Evolutionary conservation across 1,140 invertebrate genomes (phyloP), one percentile per base, ranked within the genome.

Genomic region (Zaprionus ornatus): DNA sequence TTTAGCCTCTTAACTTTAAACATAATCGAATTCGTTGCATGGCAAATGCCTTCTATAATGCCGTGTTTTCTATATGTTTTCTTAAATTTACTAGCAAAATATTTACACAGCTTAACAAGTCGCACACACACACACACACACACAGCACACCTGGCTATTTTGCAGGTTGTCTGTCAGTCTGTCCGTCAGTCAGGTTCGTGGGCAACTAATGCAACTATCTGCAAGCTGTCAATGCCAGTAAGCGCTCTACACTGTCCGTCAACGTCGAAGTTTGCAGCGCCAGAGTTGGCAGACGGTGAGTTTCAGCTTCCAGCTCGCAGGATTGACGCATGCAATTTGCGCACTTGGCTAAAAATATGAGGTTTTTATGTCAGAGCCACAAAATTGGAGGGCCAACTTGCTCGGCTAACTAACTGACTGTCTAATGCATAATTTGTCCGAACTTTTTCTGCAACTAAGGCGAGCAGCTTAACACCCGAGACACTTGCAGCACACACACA

Each of bases 401-500:
- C 61, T 54, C 57, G 56, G 63, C 78, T 73, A 86, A 82, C 84
- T 78, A 88, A 87, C 83, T 79, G 69, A 81, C 78, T 65, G 74
- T 90, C 84, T 88, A 88, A 88, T 88, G 84, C 85, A 88, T 85
- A 88, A 88, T 88, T 88, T 88, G 85, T 88, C 80, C 71, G 75
- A 87, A 87, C 84, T 87, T 87, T 88, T 72, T 56, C 45, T 63
- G 82, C 23, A 40, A 74, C 64, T 77, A 77, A 87, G 84, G 63
- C 76, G 77, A 23, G 7, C 40, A 50, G 73, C 67, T 75, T 75
- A 71, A 61, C 67, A 75, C 19, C 35, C 42, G 27, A 19, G 32
- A 40, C 12, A 60, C 19, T 42, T 12, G n/a, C 19, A 40, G n/a
- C 19, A 15, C 19, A 60, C 15, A 23, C 15, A 19, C 17, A 21